A percentile compares a stretch with the other conserved stretches of the same genome.
These are phyloP conservation scores for Parnassius smintheus DNA, from an alignment of 2,888 invertebrate species.

Conservation along the genomic window DNA sequence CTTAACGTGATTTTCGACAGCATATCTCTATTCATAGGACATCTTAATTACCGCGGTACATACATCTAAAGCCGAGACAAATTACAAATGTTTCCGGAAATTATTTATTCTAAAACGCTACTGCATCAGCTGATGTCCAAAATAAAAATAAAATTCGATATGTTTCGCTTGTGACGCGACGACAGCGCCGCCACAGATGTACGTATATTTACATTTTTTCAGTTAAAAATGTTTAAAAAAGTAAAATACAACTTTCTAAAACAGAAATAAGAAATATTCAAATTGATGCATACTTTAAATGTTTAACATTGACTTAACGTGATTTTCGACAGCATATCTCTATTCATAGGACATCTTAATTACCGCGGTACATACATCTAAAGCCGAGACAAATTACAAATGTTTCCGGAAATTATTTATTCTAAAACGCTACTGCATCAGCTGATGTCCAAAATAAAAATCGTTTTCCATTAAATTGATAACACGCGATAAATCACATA, in stretches of 20 bases:
- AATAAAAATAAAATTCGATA: too few relatives aligned
- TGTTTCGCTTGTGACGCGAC: too few relatives aligned
- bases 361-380: slow-evolving; percentile 1
- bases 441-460: slow-evolving; percentile 23
- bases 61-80: slow-evolving; percentile 12
- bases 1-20: background rate
- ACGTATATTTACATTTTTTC: too few relatives aligned
- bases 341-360: slow-evolving; percentile 18
- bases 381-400: slow-evolving; percentile 16
- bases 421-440: slow-evolving; percentile 24
- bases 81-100: slow-evolving; percentile 9
- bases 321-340: slow-evolving; percentile 1
- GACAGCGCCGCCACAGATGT: too few relatives aligned
- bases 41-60: slow-evolving; percentile 14
- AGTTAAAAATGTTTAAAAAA: too few relatives aligned
- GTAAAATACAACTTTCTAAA: too few relatives aligned
- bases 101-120: slow-evolving; percentile 24
- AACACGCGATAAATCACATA: slow-evolving; percentile 22
- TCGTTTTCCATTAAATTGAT: slow-evolving; percentile 26
- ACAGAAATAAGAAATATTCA: too few relatives aligned
- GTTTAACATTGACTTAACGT: background rate
- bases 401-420: slow-evolving; percentile 15
- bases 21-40: slow-evolving; percentile 12
- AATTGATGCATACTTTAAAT: too few relatives aligned
- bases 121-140: slow-evolving; percentile 21